A percentile compares a stretch with the other conserved stretches of the same genome.
Conservation (phyloP, 2,797 vertebrate species). For the Cyclopterus lumpus region DNA sequence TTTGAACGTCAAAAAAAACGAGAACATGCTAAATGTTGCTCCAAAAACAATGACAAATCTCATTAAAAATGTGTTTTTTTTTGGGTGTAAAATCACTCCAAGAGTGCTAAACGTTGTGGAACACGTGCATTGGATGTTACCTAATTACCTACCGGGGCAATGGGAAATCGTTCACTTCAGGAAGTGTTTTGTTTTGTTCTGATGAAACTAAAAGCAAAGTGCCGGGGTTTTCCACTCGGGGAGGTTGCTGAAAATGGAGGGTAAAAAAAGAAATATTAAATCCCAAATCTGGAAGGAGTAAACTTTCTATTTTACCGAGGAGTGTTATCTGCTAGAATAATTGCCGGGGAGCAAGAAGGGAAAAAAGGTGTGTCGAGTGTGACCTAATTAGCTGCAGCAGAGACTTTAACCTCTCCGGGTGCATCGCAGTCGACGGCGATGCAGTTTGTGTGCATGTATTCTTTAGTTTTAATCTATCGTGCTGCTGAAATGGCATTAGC, state of each 20-base stretch:
- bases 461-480: slow-evolving; percentile 20
- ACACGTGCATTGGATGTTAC: slow-evolving; percentile 25
- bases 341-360: slow-evolving; percentile 37
- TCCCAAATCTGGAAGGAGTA: slow-evolving; percentile 22
- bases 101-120: slow-evolving; percentile 9
- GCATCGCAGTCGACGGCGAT: slow-evolving; percentile 37
- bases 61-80: slow-evolving; percentile 14
- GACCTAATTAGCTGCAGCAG: slow-evolving; percentile 69
- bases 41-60: slow-evolving; percentile 19
- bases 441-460: slow-evolving; percentile 26
- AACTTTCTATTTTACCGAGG: slow-evolving; percentile 60
- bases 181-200: slow-evolving; percentile 36
- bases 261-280: slow-evolving; percentile 24
- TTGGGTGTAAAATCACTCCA: not conserved
- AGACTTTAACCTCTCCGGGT: slow-evolving; percentile 44
- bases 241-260: slow-evolving; percentile 18
- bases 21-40: slow-evolving; percentile 12
- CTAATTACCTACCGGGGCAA: slow-evolving; percentile 7
- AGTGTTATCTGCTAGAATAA: slow-evolving; percentile 52
- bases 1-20: slow-evolving; percentile 4
- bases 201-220: slow-evolving; percentile 65
- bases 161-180: slow-evolving; percentile 15
- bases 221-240: slow-evolving; percentile 29
- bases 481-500: slow-evolving; percentile 26
- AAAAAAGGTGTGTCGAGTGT: slow-evolving; percentile 60